These are phyloP conservation scores for Hippocampus guttulatus DNA, from an alignment of 2,113 vertebrate genomes.

Conservation along the genomic window DNA sequence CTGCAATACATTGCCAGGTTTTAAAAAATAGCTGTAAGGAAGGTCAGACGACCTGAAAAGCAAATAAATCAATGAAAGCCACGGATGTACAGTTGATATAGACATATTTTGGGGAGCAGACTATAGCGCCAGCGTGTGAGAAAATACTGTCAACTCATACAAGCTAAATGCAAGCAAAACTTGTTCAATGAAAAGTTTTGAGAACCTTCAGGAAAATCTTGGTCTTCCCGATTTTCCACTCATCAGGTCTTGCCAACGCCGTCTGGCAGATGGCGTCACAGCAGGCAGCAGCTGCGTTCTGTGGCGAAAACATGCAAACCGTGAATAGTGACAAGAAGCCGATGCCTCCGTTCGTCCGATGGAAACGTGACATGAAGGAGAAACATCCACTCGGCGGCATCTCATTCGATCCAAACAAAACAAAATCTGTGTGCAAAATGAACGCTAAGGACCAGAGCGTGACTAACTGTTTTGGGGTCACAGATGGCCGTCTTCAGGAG, in stretches of 20 bases:
- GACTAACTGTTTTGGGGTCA: constrained; percentile 61
- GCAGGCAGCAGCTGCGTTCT: constrained; percentile 65
- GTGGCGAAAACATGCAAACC: background rate
- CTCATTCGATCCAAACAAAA: background rate
- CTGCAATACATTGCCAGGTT: background rate
- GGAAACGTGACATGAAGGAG: background rate
- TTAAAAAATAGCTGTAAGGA: background rate
- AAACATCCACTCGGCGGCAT: background rate
- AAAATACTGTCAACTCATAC: background rate
- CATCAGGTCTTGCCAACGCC: constrained; percentile 86
- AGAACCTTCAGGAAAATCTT: constrained; percentile 96
- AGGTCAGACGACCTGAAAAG: background rate
- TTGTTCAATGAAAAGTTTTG: background rate
- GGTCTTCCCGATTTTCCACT: constrained; percentile 98
- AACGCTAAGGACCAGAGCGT: background rate
- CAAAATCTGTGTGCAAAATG: too few species aligned
- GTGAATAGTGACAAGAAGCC: background rate
- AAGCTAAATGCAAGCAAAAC: background rate
- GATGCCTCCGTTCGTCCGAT: background rate
- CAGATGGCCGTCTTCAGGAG: constrained; percentile 69
- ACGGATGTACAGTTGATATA: background rate
- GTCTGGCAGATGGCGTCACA: constrained; percentile 84
- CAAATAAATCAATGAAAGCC: background rate
- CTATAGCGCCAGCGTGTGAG: background rate
- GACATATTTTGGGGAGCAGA: background rate